These are phyloP conservation scores for Scaptomyza polygonia DNA, from an alignment of 2,888 invertebrate genomes.

Conservation along the genomic window DNA sequence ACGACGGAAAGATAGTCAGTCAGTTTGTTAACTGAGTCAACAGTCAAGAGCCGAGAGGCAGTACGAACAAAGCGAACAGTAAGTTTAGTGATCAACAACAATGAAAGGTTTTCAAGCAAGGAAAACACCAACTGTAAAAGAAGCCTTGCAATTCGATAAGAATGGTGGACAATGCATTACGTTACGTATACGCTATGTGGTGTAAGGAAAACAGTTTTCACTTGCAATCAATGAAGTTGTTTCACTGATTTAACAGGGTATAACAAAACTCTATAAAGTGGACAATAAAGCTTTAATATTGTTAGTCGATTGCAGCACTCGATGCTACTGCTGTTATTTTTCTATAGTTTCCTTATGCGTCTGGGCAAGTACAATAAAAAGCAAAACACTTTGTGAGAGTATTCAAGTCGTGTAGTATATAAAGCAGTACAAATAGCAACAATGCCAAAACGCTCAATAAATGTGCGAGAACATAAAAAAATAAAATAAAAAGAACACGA, in stretches of 20 bases:
- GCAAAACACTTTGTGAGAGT: slow-evolving; percentile 11
- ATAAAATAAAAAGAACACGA: background rate
- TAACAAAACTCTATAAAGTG: background rate
- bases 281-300: too few species aligned
- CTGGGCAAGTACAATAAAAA: slow-evolving; percentile 14
- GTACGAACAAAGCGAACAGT: background rate
- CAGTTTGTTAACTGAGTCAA: slow-evolving; percentile 21
- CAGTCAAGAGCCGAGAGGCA: slow-evolving; percentile 25
- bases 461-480: slow-evolving; percentile 7
- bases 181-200: background rate
- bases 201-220: background rate
- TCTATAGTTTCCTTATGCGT: slow-evolving; percentile 16
- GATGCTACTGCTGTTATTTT: slow-evolving; percentile 18
- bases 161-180: background rate
- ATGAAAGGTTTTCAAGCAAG: slow-evolving; percentile 2
- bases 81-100: slow-evolving; percentile 22
- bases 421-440: background rate
- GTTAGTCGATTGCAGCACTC: background rate
- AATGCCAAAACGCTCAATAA: slow-evolving; percentile 1
- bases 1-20: background rate
- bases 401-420: slow-evolving; percentile 6
- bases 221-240: background rate
- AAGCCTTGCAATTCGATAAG: background rate
- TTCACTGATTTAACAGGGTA: slow-evolving; percentile 2
- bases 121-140: background rate